These are phyloP conservation scores for Chelmon rostratus DNA, from an alignment of 2,797 vertebrate species.

Conservation along the genomic window DNA sequence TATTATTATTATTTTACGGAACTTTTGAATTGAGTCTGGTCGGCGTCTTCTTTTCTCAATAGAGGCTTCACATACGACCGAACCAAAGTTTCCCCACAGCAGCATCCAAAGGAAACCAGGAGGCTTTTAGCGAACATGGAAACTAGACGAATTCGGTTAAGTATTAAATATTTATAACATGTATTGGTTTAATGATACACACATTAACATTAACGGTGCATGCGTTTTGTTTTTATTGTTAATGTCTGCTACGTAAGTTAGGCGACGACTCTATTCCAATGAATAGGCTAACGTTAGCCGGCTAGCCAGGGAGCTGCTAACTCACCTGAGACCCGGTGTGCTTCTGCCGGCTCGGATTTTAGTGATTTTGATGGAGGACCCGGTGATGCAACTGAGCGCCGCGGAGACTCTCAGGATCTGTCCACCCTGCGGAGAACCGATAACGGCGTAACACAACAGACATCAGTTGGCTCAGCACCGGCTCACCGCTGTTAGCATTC, in stretches of 20 bases:
- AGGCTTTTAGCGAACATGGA: not conserved
- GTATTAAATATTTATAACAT: too few species aligned
- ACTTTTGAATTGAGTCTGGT: not conserved
- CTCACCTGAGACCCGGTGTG: slow-evolving; percentile 94
- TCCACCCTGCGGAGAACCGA: slow-evolving; percentile 87
- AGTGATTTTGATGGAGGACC: slow-evolving; percentile 87
- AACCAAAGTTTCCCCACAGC: not conserved
- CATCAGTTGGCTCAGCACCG: not conserved
- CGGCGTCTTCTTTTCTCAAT: not conserved
- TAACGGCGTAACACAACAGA: slow-evolving; percentile 3
- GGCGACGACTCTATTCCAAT: slow-evolving; percentile 53
- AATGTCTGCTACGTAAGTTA: slow-evolving; percentile 2
- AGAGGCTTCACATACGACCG: not conserved
- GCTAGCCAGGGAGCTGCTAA: slow-evolving; percentile 48
- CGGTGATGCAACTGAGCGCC: slow-evolving; percentile 92
- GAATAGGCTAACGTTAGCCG: slow-evolving; percentile 79
- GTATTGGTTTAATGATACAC: not conserved
- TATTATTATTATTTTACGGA: not conserved
- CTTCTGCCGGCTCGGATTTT: slow-evolving; percentile 95
- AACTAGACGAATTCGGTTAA: rapidly evolving
- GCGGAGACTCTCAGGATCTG: slow-evolving; percentile 94
- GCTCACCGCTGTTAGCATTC: slow-evolving; percentile 34
- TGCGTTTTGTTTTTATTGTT: slow-evolving; percentile 1
- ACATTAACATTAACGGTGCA: rapidly evolving
- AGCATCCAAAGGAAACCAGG: not conserved